Evolutionary conservation across 1,140 invertebrate species (phyloP).

Genomic region (Saccostrea cuccullata): DNA sequence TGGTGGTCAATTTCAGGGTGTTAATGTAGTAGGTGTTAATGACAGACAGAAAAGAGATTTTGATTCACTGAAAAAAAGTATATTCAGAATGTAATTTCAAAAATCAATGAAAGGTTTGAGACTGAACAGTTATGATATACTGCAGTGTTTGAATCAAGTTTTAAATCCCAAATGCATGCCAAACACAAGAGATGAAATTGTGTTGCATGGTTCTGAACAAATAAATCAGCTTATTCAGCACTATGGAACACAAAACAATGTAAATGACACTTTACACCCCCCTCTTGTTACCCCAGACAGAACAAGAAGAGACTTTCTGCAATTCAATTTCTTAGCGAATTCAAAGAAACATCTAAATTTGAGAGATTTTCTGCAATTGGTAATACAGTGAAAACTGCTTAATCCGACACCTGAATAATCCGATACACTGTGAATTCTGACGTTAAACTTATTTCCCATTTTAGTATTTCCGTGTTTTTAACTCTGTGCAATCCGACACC

Average conservation of each 20-base stretch:
- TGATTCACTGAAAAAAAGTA: conserved; percentile 15
- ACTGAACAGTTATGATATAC: not conserved
- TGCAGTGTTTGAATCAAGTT: conserved; percentile 31
- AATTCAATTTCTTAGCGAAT: conserved; percentile 20
- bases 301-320: conserved; percentile 13
- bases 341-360: not conserved
- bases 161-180: conserved; percentile 31
- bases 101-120: conserved; percentile 36
- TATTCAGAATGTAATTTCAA: conserved; percentile 10
- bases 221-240: conserved; percentile 2
- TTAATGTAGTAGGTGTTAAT: not conserved
- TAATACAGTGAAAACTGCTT: too few relatives aligned
- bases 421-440: too few relatives aligned
- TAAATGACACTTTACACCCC: not conserved
- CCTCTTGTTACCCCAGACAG: not conserved
- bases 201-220: not conserved
- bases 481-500: too few relatives aligned
- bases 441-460: too few relatives aligned
- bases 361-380: not conserved
- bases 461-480: too few relatives aligned
- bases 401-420: too few relatives aligned
- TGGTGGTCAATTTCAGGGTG: not conserved
- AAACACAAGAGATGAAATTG: not conserved
- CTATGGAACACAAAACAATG: conserved; percentile 21
- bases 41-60: conserved; percentile 29